A percentile compares a stretch with the other conserved stretches of the same genome.
phyloP scores from a whole-genome alignment of 2,113 vertebrate genomes.

The Odobenus rosmarus region DNA sequence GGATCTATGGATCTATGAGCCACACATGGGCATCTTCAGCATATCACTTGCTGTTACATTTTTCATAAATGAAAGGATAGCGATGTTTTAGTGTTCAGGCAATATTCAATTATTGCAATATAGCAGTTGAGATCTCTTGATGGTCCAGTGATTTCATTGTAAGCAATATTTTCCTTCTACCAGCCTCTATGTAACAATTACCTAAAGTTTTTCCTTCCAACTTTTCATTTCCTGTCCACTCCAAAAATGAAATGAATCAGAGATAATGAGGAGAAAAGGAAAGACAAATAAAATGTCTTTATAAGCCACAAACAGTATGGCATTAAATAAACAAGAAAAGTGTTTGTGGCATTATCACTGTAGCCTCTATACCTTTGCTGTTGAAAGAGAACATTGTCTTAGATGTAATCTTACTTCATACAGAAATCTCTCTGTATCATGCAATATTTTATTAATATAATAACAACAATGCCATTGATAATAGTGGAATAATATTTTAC shows the following conservation, averaged over 20 bases:
- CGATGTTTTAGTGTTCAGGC: background rate
- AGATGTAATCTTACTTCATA: conserved; percentile 29
- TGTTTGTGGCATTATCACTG: background rate
- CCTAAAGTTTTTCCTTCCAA: background rate
- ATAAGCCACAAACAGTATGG: background rate
- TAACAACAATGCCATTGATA: conserved; percentile 9
- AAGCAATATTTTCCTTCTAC: background rate
- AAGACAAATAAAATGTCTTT: background rate
- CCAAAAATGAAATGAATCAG: conserved; percentile 28
- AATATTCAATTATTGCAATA: background rate
- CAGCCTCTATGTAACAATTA: background rate
- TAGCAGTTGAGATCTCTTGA: background rate
- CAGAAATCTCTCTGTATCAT: background rate
- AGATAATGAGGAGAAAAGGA: background rate
- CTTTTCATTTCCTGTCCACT: background rate
- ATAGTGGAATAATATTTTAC: conserved; percentile 36
- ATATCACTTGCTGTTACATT: background rate
- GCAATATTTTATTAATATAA: conserved; percentile 42
- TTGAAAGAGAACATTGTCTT: background rate
- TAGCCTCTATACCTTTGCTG: background rate
- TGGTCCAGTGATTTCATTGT: background rate
- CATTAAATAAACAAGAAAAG: conserved; percentile 13
- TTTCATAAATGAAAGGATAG: background rate
- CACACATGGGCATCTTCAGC: background rate
- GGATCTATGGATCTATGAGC: background rate